Percentiles rank a stretch among this genome's conserved stretches.
These are phyloP conservation scores for Drosophila ogumai DNA, from an alignment of 1,140 invertebrate genomes.

Conservation along the genomic window DNA sequence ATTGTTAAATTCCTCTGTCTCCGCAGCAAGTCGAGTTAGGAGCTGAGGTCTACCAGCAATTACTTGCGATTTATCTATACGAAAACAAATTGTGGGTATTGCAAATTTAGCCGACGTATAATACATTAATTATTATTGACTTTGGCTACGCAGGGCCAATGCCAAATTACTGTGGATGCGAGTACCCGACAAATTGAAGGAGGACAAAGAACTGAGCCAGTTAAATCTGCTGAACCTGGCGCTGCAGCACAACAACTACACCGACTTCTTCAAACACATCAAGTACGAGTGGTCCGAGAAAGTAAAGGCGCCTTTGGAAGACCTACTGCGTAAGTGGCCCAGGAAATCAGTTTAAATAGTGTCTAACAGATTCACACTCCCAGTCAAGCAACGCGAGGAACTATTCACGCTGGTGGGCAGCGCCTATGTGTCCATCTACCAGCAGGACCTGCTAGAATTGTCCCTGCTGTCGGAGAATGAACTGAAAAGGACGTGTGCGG, in stretches of 20 bases:
- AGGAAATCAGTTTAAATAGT: neutral
- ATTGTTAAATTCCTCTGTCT: neutral
- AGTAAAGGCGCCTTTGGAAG: constrained; percentile 55
- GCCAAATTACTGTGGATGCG: constrained; percentile 75
- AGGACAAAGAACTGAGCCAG: constrained; percentile 64
- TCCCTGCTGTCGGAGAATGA: constrained; percentile 58
- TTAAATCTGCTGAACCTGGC: constrained; percentile 63
- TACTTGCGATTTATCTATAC: constrained; percentile 72
- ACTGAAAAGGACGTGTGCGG: constrained; percentile 28
- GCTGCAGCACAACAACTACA: constrained; percentile 65
- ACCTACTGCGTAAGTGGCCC: constrained; percentile 50
- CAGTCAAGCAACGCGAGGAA: constrained; percentile 64
- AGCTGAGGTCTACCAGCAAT: constrained; percentile 58
- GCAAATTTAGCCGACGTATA: neutral
- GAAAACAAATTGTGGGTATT: constrained; percentile 66
- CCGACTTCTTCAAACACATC: constrained; percentile 68
- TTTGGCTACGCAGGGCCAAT: constrained; percentile 33
- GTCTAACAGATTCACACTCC: neutral
- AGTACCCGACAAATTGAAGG: constrained; percentile 56
- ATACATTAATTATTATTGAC: too few species aligned
- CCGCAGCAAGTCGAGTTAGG: constrained; percentile 51
- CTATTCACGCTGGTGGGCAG: constrained; percentile 56
- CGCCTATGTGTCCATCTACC: constrained; percentile 73
- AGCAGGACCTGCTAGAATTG: constrained; percentile 61
- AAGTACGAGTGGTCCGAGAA: constrained; percentile 68